A percentile compares a stretch with the other conserved stretches of the same genome.
These are phyloP conservation scores for Amphipoea lucens DNA, from an alignment of 2,888 invertebrate genomes.

Conservation along the genomic window DNA sequence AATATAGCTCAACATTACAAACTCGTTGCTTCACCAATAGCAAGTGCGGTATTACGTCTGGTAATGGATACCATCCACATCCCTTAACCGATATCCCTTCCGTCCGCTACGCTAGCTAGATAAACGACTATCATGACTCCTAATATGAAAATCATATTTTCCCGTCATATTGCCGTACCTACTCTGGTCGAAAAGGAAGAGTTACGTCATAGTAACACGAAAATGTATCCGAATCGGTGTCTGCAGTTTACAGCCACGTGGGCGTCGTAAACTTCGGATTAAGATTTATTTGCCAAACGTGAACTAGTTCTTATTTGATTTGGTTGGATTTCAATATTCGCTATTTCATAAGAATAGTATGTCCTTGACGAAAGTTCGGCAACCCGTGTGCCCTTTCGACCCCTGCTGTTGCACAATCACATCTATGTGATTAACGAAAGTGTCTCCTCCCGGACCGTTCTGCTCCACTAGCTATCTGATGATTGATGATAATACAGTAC, in stretches of 20 bases:
- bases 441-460: not conserved
- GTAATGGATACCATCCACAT: slow-evolving; percentile 45
- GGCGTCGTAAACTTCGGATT: slow-evolving; percentile 40
- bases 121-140: slow-evolving; percentile 52
- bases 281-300: slow-evolving; percentile 40
- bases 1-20: slow-evolving; percentile 24
- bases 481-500: not conserved
- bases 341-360: not conserved
- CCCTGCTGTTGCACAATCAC: not conserved
- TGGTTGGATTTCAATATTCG: slow-evolving; percentile 23
- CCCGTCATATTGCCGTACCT: slow-evolving; percentile 16
- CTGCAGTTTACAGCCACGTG: slow-evolving; percentile 30
- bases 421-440: slow-evolving; percentile 16
- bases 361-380: slow-evolving; percentile 20
- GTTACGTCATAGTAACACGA: slow-evolving; percentile 40
- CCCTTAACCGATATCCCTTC: slow-evolving; percentile 42
- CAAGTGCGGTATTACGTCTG: slow-evolving; percentile 40
- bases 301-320: slow-evolving; percentile 36
- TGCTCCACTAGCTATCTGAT: not conserved
- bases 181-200: slow-evolving; percentile 25
- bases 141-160: slow-evolving; percentile 57
- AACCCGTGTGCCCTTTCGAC: not conserved
- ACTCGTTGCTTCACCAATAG: slow-evolving; percentile 17
- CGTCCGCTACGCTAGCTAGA: slow-evolving; percentile 50
- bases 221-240: slow-evolving; percentile 29